These are phyloP conservation scores for Aspidoscelis tigris DNA, from an alignment of 2,113 vertebrate genomes.

Conservation along the genomic window DNA sequence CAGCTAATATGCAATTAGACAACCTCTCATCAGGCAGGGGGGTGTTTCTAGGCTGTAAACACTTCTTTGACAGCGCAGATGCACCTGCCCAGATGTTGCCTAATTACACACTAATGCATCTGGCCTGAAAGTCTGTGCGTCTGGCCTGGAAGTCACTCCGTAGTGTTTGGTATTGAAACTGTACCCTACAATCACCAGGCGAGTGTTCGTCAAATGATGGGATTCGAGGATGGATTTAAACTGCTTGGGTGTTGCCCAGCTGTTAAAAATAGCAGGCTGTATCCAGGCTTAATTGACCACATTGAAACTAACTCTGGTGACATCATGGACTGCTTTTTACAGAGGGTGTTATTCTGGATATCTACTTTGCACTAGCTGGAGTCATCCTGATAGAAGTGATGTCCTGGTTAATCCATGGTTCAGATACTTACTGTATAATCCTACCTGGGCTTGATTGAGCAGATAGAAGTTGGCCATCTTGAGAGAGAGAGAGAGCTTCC, in stretches of 20 bases:
- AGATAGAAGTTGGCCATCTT: no score
- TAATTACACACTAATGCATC: no score
- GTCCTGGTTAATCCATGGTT: neutral
- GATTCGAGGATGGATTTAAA: conserved; percentile 38
- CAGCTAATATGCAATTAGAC: no score
- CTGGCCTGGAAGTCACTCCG: conserved; percentile 24
- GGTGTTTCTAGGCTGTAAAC: no score
- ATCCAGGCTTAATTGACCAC: conserved; percentile 19
- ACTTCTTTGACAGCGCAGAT: no score
- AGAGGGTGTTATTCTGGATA: neutral
- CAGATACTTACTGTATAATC: neutral
- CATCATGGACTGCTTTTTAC: neutral
- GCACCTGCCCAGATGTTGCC: no score
- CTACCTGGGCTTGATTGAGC: no score
- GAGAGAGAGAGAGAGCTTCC: no score
- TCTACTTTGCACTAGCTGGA: no score
- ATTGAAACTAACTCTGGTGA: conserved; percentile 5
- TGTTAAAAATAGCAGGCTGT: conserved; percentile 43
- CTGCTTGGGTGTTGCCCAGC: conserved; percentile 13
- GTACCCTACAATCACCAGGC: conserved; percentile 43
- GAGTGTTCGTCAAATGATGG: conserved; percentile 34
- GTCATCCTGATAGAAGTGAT: neutral
- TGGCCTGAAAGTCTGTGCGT: conserved; percentile 23
- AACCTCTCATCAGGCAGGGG: no score
- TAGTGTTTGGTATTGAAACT: conserved; percentile 25